Evolutionary conservation across 1,140 invertebrate genomes (phyloP), one percentile per base, ranked within the genome.

Genomic region (Tribolium madens): DNA sequence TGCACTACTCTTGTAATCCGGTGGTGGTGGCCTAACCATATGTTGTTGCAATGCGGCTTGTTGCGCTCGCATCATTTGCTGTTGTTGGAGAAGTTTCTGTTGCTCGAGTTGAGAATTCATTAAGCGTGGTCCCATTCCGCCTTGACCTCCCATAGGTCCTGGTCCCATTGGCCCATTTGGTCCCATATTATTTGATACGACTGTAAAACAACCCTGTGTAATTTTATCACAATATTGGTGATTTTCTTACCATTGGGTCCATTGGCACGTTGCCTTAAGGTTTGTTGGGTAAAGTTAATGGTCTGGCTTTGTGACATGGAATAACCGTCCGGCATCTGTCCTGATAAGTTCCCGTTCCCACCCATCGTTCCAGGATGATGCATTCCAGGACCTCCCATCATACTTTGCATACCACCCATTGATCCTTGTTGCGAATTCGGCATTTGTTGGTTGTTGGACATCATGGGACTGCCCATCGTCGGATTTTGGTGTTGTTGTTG

Each of bases 271-370:
- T 88, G 89, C 79, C 89, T 84, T 57, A 91, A 84, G 72, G 89
- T 90, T 77, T 94, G 93, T 83, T 95, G 93, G 3, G 92, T 92
- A 83, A 96, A 94, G 83, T 94, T 95, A 81, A 96, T 93, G 71
- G 92, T 94, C 86, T 94, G 93, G 52, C 92, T 92, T 86, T 94
- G 93, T 2, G 92, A 92, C 76, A 94, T 90, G 12, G 92, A 91
- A 83, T 92, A 92, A 6, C 90, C 89, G 76, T 93, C 92, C 78
- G 88, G 89, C 78, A 85, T 70, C 64, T 87, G 71, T 9, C 69
- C 69, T 85, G 26, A 48, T 17, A 81, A 60, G n/a, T 70, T 68
- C 5, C 74, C 46, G n/a, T 70, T 68, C 5, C 74, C 46, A 47
- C 77, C 76, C 46, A 82, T 76, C 9, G 64, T 64, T 6, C 78